A percentile compares a stretch with the other conserved stretches of the same genome.
Evolutionary conservation across 2,888 invertebrate species (phyloP).

Genomic region (Pinctada fucata): DNA sequence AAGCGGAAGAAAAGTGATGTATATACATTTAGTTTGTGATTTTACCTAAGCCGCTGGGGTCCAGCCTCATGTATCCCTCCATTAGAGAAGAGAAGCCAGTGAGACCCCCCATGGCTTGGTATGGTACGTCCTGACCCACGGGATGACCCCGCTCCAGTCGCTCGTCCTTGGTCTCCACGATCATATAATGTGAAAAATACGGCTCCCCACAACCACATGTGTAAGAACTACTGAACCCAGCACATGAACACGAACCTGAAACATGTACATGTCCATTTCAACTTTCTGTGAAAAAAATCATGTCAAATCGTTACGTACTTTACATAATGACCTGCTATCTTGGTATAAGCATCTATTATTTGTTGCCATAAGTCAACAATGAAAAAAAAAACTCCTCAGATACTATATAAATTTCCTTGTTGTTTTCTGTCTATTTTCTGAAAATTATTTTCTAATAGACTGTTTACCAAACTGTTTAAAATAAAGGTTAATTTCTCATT

Average conservation of each 20-base stretch:
- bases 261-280: background rate
- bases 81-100: slow-evolving; percentile 77
- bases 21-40: background rate
- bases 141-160: slow-evolving; percentile 75
- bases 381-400: too few species aligned
- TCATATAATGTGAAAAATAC: slow-evolving; percentile 69
- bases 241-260: slow-evolving; percentile 68
- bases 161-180: slow-evolving; percentile 75
- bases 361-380: too few species aligned
- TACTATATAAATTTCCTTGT: too few species aligned
- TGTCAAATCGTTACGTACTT: too few species aligned
- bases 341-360: too few species aligned
- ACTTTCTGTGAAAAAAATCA: too few species aligned
- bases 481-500: too few species aligned
- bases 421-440: too few species aligned
- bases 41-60: slow-evolving; percentile 76
- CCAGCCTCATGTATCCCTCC: slow-evolving; percentile 76
- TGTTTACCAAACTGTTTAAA: too few species aligned
- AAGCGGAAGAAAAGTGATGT: too few species aligned
- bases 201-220: slow-evolving; percentile 76
- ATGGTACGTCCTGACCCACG: slow-evolving; percentile 73
- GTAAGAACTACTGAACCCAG: slow-evolving; percentile 72
- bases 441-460: too few species aligned
- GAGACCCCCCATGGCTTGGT: slow-evolving; percentile 77
- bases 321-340: too few species aligned